These are phyloP conservation scores for rat (Rattus norvegicus) DNA, from an alignment of 2,113 vertebrate species.

Conservation along the genomic window DNA sequence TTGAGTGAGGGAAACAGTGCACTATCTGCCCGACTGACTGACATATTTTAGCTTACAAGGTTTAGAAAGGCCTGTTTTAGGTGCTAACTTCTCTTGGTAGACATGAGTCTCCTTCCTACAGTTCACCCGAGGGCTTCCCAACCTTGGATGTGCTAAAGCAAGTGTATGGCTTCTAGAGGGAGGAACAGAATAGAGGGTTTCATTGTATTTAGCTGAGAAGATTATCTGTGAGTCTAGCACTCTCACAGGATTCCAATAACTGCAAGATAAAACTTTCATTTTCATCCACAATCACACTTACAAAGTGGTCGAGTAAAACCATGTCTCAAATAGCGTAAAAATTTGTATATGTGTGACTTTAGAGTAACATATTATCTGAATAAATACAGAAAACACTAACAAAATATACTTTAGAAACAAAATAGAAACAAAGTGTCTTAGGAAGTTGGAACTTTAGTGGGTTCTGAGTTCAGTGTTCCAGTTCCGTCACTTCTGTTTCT, in stretches of 20 bases:
- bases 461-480: constrained; percentile 25
- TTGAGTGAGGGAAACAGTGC: not conserved
- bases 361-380: not conserved
- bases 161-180: not conserved
- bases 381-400: not conserved
- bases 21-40: not conserved
- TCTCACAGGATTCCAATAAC: not conserved
- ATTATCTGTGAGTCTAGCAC: constrained; percentile 43
- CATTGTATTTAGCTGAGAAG: not conserved
- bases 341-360: not conserved
- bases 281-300: not conserved
- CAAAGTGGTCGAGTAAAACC: not conserved
- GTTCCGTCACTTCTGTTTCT: not conserved
- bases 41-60: not conserved
- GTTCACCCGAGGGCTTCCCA: not conserved
- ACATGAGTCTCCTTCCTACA: not conserved
- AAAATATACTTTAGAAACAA: not conserved
- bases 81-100: not conserved
- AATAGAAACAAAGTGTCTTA: not conserved
- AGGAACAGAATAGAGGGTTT: not conserved
- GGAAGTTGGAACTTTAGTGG: not conserved
- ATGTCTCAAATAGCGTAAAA: not conserved
- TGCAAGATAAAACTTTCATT: not conserved
- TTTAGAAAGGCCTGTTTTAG: not conserved
- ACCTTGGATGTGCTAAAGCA: not conserved